Evolutionary conservation across 1,140 invertebrate genomes (phyloP).

Genomic region (Zaprionus capensis): DNA sequence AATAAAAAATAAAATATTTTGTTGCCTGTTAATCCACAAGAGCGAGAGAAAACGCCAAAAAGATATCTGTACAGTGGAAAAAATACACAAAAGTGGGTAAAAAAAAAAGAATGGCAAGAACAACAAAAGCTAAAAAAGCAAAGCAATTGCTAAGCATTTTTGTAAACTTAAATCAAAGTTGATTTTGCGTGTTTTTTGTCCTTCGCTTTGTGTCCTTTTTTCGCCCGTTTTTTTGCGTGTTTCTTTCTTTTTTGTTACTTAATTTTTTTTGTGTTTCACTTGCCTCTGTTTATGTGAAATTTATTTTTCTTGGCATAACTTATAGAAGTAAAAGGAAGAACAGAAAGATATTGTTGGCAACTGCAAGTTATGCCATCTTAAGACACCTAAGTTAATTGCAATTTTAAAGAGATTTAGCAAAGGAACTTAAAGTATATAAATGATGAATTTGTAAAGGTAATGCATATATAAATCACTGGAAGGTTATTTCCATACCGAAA

Average conservation of each 20-base stretch:
- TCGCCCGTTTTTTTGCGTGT: constrained; percentile 50
- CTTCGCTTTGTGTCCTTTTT: constrained; percentile 31
- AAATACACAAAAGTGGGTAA: constrained; percentile 17
- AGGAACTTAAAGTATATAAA: neutral
- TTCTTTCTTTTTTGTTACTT: constrained; percentile 37
- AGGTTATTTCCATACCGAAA: too few species aligned
- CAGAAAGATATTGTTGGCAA: neutral
- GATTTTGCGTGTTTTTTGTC: constrained; percentile 62
- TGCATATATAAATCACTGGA: neutral
- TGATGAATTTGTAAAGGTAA: neutral
- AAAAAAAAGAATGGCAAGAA: constrained; percentile 18
- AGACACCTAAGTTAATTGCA: constrained; percentile 38
- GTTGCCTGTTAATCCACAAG: constrained; percentile 78
- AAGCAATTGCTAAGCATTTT: constrained; percentile 79
- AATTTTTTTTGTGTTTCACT: constrained; percentile 31
- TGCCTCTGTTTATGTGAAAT: constrained; percentile 59
- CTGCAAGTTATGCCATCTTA: constrained; percentile 11
- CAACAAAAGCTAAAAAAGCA: constrained; percentile 71
- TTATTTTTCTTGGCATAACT: constrained; percentile 71
- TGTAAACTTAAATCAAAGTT: constrained; percentile 83
- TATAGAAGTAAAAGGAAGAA: constrained; percentile 13
- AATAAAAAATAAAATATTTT: constrained; percentile 83
- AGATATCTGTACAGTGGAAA: constrained; percentile 43
- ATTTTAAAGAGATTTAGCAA: neutral
- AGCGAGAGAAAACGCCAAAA: constrained; percentile 39